Evolutionary conservation across 1,140 invertebrate species (phyloP), one percentile per base, ranked within the genome.

Genomic region (Drosophila parabipectinata): DNA sequence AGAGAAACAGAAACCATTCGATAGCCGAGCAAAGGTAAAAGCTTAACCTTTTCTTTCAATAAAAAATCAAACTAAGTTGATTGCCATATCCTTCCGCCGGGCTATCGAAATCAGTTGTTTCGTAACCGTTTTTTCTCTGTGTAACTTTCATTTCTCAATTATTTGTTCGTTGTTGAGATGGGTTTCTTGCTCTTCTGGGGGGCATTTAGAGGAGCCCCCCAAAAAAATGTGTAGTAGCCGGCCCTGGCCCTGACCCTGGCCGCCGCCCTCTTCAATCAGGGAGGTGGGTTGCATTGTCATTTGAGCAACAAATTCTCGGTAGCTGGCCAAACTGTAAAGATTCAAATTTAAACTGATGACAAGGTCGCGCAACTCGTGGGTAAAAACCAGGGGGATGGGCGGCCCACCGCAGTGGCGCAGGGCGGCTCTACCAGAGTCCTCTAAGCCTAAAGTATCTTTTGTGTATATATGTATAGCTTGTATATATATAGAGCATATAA

Each of bases 311-410:
- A 87, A 72, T 62, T 77, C 51, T 47, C 58, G 52, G 54, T 76
- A 50, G 56, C 64, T 87, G 69, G 82, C 81, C 81, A 85, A 85
- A 85, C 30, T 71, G 60, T 77, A 72, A 66, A 72, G 60, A 78
- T 83, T 78, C 78, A 85, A 85, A 85, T 85, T 85, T 85, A 85
- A 85, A 85, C 81, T 69, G 81, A 85, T 85, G 81, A 85, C 81
- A 85, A 81, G 58, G 56, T 34, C 14, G 53, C 60, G 41, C 60
- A 74, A 73, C 71, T 57, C 37, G 68, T 6, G 24, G n/a, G 12
- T n/a, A 48, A 44, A 44, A 44, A 15, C 2, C 14, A 18, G 56
- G 68, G 58, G 67, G 15, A 64, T 32, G 45, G 50, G 72, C 21
- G 52, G 28, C 45, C 48, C 18, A 7, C 37, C 21, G 41, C 21